Evolutionary conservation across 2,888 invertebrate genomes (phyloP).

Genomic region (Rhagonycha fulva): DNA sequence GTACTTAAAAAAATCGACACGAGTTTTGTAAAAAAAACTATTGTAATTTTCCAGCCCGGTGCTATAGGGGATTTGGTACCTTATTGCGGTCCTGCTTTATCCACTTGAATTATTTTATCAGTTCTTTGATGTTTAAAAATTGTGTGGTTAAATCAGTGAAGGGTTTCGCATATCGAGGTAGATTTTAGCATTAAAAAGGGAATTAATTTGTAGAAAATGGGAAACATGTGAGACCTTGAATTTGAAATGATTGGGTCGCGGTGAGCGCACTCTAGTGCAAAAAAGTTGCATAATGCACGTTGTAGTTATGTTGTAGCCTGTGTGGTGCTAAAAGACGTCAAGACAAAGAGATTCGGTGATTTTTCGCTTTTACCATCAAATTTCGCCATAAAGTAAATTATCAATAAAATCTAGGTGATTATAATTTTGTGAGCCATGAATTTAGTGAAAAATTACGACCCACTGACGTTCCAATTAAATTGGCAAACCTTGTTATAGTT

Average conservation of each 20-base stretch:
- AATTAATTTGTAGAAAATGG: background rate
- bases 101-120: background rate
- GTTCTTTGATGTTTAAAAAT: background rate
- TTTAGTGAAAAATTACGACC: slow-evolving; percentile 17
- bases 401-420: slow-evolving; percentile 15
- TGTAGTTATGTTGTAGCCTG: slow-evolving; percentile 20
- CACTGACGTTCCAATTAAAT: slow-evolving; percentile 27
- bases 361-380: slow-evolving; percentile 23
- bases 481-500: slow-evolving; percentile 23
- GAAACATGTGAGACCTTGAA: slow-evolving; percentile 1
- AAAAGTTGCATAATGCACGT: slow-evolving; percentile 15
- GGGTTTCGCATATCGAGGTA: background rate
- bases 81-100: background rate
- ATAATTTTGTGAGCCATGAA: slow-evolving; percentile 12
- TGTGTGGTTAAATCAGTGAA: background rate
- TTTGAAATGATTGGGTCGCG: background rate
- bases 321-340: slow-evolving; percentile 25
- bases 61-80: background rate
- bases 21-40: background rate
- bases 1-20: too few relatives aligned
- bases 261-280: slow-evolving; percentile 10
- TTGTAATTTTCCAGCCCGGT: background rate
- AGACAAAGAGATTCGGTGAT: slow-evolving; percentile 26
- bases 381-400: slow-evolving; percentile 13
- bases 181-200: background rate